Base-by-base conservation (phyloP, 2,797 vertebrate genomes). In the Mallotus villosus region DNA sequence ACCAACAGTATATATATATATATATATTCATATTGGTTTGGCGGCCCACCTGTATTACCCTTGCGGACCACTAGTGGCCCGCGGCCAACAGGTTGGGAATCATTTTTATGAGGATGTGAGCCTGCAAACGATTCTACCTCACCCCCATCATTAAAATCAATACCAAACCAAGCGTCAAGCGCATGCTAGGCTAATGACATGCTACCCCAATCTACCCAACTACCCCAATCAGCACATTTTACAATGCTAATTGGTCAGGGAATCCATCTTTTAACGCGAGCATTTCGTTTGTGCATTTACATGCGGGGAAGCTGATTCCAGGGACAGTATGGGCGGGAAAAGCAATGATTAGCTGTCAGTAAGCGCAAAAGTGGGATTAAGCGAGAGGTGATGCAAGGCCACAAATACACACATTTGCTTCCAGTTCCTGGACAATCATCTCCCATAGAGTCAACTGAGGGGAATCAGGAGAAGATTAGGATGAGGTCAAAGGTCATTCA, bases 381-480 rank as follows among this genome's bases (percentile, higher is more conserved):
- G 76, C 21, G 22, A 82, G 82, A 82, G 75, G 84, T 85, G 88
- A 83, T 82, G 83, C 84, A 84, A 72, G 73, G 89, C 88, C 89
- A 90, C 85, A 86, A 91, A 97, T 97, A 98, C 96, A 99, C 96
- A 99, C 97, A 99, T 99, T 98, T 99, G 94, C 92, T 92, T 97
- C 94, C 97, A 95, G 93, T 97, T 95, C 95, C 97, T 92, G 94
- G 94, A 93, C 90, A 97, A 96, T 96, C 95, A 95, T 98, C 96
- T 78, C 94, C 95, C 94, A 97, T 91, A 89, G 96, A 94, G 91
- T 97, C 95, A 89, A 98, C 97, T 99, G 93, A 94, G 92, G 92
- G 91, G 92, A 93, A 93, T 93, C 93, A 91, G 94, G 93, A 96
- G 91, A 94, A 97, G 84, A 97, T 87, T 92, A 96, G 87, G 96